Evolutionary conservation across 2,888 invertebrate species (phyloP), one percentile per base, ranked within the genome.

Genomic region (Trichogramma evanescens): DNA sequence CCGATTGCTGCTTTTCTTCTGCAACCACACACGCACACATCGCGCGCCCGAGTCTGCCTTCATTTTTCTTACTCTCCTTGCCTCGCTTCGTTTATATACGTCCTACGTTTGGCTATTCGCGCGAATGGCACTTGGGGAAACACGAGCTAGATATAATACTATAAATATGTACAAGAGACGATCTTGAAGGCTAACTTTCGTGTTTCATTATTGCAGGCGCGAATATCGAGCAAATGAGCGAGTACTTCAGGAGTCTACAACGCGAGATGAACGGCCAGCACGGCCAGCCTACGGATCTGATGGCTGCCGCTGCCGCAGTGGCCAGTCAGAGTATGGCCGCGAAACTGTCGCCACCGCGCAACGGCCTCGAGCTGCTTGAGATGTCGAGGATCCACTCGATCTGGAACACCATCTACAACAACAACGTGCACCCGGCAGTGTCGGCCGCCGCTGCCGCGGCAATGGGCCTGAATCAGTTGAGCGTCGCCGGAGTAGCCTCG

Each of bases 331-430:
- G 63, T 75, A 0, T 74, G 2, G 7, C 38, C 39, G 10, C 38
- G 2, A 13, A 78, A 9, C 77, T 79, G 5, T 78, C 79, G 6
- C 67, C 71, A 3, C 82, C 59, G 73, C 83, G 10, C 49, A 13
- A 6, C 49, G 13, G 49, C 51, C n/a, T 59, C 63, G 10, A 85
- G 67, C 87, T 88, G 7, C 79, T 89, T 61, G 91, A 91, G 74
- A 86, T 90, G 80, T 88, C 89, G 2, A 86, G 91, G 61, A 83
- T 91, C 26, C 53, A 60, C 62, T 6, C 58, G 26, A 1, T 93
- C 39, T 92, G 91, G 90, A 91, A 89, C 66, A 26, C 26, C 26
- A 83, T 92, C 71, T 92, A 90, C 79, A 88, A 88, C 72, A 89
- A 88, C 72, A 72, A 72, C 58, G 61, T 75, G 1, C 72, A 74